Evolutionary conservation across 1,140 invertebrate genomes (phyloP), one percentile per base, ranked within the genome.

Genomic region (Lanistes nyassanus): DNA sequence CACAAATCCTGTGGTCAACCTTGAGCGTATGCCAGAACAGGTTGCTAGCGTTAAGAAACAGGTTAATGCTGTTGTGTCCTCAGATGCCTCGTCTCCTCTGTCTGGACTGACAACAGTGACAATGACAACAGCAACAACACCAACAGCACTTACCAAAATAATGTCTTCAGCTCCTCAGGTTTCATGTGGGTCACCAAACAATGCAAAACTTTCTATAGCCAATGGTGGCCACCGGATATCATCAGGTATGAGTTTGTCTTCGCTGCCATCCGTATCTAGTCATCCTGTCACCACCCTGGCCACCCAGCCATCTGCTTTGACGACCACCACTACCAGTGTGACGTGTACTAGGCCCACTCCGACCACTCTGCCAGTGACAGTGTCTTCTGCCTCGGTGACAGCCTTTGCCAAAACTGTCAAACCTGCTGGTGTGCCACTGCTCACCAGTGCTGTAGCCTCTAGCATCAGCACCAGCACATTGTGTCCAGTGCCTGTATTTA

Each of bases 1-100:
- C 36, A 80, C 84, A 37, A 81, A 86, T 76, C 87, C 88, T 75
- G 83, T 89, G 42, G 88, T 89, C n/a, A 88, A 88, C 79, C 82
- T 89, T 26, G 88, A 89, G 76, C 80, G 86, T 53, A 89, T 88
- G 80, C 81, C 84, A 29, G 79, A 77, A 9, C 68, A 76, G 29
- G 26, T 80, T 39, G 26, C 77, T 0, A 23, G 29, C 31, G 56
- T 64, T 19, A 77, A 77, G 69, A 75, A 66, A 71, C 39, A 64
- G 21, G 31, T 66, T 23, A 68, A 68, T 9, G 69, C 66, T 11
- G 47, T 36, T 31, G 55, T 31, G 5, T 29, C n/a, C 21, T 39
- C 62, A 26, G 70, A 37, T 29, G 42, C 26, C 16, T 47, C n/a
- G 42, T 62, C 76, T 29, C 51, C 64, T 26, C 36, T 68, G 26